Evolutionary conservation across 2,113 vertebrate genomes (phyloP).

Genomic region (Antigone vipio): DNA sequence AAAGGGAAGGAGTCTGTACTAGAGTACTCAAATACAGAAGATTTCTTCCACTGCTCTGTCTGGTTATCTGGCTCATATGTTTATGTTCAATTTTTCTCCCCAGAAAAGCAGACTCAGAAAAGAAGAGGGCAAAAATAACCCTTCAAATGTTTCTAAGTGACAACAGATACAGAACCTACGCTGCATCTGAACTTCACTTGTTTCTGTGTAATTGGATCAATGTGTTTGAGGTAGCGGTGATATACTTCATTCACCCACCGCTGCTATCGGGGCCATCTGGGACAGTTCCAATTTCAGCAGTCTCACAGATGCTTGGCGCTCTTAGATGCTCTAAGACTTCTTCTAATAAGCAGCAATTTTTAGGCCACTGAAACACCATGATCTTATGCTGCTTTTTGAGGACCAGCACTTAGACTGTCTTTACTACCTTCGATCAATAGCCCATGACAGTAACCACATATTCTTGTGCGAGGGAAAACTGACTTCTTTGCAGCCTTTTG

Average conservation of each 20-base stretch:
- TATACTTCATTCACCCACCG: fast-evolving
- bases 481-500: neutral
- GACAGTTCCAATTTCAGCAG: neutral
- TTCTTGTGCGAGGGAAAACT: neutral
- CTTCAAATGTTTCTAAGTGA: neutral
- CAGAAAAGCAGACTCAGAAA: neutral
- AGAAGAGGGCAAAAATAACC: neutral
- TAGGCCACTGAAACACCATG: neutral
- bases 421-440: neutral
- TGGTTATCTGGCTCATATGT: neutral
- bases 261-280: neutral
- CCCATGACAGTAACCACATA: neutral
- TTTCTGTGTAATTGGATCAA: neutral
- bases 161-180: neutral
- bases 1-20: neutral
- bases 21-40: neutral
- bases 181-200: neutral
- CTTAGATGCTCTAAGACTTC: neutral
- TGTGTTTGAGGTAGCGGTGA: neutral
- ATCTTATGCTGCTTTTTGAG: neutral
- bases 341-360: neutral
- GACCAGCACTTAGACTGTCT: neutral
- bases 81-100: neutral
- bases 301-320: neutral
- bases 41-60: neutral